A percentile compares a stretch with the other conserved stretches of the same genome.
These are phyloP conservation scores for Caenorhabditis inopinata DNA, from an alignment of 1,140 invertebrate species.

Conservation along the genomic window DNA sequence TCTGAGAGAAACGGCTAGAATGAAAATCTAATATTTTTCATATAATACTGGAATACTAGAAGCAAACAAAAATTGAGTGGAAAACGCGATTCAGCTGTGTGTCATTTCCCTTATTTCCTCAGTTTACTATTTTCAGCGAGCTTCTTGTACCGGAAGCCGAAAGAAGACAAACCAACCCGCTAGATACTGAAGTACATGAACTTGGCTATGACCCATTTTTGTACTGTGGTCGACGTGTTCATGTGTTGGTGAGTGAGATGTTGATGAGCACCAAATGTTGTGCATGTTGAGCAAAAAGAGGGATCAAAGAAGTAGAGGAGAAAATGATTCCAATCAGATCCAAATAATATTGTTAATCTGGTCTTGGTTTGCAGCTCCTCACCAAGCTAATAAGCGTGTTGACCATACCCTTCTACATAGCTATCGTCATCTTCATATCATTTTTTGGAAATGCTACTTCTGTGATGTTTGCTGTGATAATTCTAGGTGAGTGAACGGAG, in stretches of 20 bases:
- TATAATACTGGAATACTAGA: too few relatives aligned
- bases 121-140: background rate
- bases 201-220: slow-evolving; percentile 10
- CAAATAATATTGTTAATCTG: background rate
- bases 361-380: background rate
- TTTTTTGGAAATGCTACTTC: slow-evolving; percentile 5
- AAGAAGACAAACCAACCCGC: background rate
- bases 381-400: slow-evolving; percentile 18
- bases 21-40: too few relatives aligned
- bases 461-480: slow-evolving; percentile 14
- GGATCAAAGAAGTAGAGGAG: background rate
- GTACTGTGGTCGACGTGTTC: background rate
- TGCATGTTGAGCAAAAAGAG: background rate
- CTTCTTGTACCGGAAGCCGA: slow-evolving; percentile 8
- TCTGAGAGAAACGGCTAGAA: background rate
- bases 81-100: too few relatives aligned
- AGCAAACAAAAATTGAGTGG: background rate
- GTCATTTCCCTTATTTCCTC: too few relatives aligned
- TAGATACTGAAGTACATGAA: background rate
- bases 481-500: background rate
- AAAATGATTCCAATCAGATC: background rate
- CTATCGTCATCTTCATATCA: slow-evolving; percentile 21
- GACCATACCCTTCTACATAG: slow-evolving; percentile 23
- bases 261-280: too few relatives aligned
- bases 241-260: slow-evolving; percentile 12